Evolutionary conservation across 2,888 invertebrate genomes (phyloP).

Genomic region (Oxytorus armatus): DNA sequence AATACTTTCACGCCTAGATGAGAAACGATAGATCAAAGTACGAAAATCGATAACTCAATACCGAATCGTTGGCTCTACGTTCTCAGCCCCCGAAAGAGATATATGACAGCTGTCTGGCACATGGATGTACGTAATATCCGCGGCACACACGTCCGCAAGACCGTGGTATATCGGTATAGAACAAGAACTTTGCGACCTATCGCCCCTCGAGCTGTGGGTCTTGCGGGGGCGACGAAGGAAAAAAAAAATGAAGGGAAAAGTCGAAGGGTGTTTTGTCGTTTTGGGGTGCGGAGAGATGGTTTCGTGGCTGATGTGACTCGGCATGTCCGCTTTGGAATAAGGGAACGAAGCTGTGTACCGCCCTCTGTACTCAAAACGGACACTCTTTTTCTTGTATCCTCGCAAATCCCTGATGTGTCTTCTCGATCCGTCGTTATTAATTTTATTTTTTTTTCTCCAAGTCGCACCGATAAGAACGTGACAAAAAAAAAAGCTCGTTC

Average conservation of each 20-base stretch:
- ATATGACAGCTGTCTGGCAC: slow-evolving; percentile 3
- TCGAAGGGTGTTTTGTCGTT: neutral
- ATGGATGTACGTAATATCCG: neutral
- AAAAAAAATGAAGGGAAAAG: slow-evolving; percentile 32
- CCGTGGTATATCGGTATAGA: neutral
- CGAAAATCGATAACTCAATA: neutral
- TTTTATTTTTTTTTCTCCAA: slow-evolving; percentile 50
- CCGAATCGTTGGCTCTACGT: neutral
- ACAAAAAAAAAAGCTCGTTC: neutral
- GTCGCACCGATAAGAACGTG: neutral
- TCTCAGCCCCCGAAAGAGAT: neutral
- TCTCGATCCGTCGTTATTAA: slow-evolving; percentile 44
- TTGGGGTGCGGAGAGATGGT: neutral
- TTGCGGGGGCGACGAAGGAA: neutral
- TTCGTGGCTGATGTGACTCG: slow-evolving; percentile 10
- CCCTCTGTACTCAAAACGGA: neutral
- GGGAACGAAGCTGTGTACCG: slow-evolving; percentile 11
- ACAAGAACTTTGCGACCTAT: neutral
- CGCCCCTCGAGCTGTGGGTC: neutral
- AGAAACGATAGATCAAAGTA: slow-evolving; percentile 25
- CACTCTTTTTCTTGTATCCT: neutral
- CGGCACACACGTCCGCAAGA: neutral
- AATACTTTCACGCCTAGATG: slow-evolving; percentile 1
- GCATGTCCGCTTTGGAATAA: neutral
- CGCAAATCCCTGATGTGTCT: neutral